Evolutionary conservation across 2,888 invertebrate genomes (phyloP), one percentile per base, ranked within the genome.

Genomic region (Idaea aversata): DNA sequence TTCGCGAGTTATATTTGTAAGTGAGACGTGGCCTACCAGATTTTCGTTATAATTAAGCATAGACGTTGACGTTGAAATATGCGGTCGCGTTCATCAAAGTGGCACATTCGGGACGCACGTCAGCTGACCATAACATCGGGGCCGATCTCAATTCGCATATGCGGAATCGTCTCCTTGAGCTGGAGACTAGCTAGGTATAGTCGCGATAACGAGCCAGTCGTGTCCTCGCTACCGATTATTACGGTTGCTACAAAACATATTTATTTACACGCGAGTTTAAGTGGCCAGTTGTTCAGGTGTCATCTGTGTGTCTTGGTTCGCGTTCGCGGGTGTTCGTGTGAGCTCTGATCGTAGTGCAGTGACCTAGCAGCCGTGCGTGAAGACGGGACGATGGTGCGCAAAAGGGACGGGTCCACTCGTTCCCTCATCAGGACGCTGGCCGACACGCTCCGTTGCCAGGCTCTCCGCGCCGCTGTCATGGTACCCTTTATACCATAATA

Each of bases 181-280:
- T 86, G 85, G 87, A 88, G 86, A 87, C 88, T 87, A 89, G 88
- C 88, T 88, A 88, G 88, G 88, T 88, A 87, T 87, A 82, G 86
- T 77, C 72, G 80, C 87, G 90, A 91, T 91, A 92, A 90, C 87
- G 81, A 82, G 88, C 85, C 91, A 92, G 92, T 92, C 89, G 88
- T 83, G 86, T 88, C 85, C 87, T 85, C 87, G 88, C 91, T 80
- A 84, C 79, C 90, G 91, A 86, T 91, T 88, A 91, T 91, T 87
- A 87, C 91, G 92, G 92, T 90, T 88, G 90, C 83, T 83, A 83
- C 81, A 78, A 78, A 25, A 78, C 81, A 76, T 82, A 79, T 80
- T 80, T 81, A 81, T 80, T 83, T 77, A 83, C 78, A 75, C 69
- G 72, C 69, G 78, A 78, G 68, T 72, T 77, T 75, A 77, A 72